A percentile compares a stretch with the other conserved stretches of the same genome.
Conservation (phyloP, 2,888 invertebrate species). For the Epistrophe grossulariae region DNA sequence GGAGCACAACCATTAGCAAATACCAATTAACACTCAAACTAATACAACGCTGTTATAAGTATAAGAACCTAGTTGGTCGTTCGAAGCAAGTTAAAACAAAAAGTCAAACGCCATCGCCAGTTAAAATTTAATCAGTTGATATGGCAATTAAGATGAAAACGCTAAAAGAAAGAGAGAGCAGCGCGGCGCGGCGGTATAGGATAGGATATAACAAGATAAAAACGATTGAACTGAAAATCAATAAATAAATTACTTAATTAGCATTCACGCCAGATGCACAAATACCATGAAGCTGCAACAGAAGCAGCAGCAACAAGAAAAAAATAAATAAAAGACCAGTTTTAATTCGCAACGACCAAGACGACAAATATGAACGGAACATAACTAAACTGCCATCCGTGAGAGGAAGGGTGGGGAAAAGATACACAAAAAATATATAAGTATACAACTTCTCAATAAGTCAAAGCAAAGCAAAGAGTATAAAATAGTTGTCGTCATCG, state of each 20-base stretch:
- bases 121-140: slow-evolving; percentile 11
- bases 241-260: slow-evolving; percentile 68
- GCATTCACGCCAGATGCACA: slow-evolving; percentile 59
- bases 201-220: background rate
- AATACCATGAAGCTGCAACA: slow-evolving; percentile 16
- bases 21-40: slow-evolving; percentile 30
- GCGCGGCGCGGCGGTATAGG: too few relatives aligned
- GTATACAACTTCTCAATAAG: slow-evolving; percentile 18
- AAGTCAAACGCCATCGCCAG: slow-evolving; percentile 18
- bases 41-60: background rate
- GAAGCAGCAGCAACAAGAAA: background rate
- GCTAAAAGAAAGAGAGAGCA: background rate
- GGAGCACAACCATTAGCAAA: slow-evolving; percentile 24
- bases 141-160: slow-evolving; percentile 18
- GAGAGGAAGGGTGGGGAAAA: background rate
- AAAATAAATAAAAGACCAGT: slow-evolving; percentile 9
- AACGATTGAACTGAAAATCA: slow-evolving; percentile 48
- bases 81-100: slow-evolving; percentile 8
- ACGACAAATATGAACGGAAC: slow-evolving; percentile 2
- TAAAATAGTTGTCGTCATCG: slow-evolving; percentile 33
- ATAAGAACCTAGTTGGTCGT: background rate
- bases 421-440: background rate
- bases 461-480: slow-evolving; percentile 21
- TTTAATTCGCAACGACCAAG: background rate
- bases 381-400: background rate